Percentiles rank a stretch among this genome's conserved stretches.
phyloP scores from a whole-genome alignment of 2,797 vertebrate genomes.

The Tapirus indicus region DNA sequence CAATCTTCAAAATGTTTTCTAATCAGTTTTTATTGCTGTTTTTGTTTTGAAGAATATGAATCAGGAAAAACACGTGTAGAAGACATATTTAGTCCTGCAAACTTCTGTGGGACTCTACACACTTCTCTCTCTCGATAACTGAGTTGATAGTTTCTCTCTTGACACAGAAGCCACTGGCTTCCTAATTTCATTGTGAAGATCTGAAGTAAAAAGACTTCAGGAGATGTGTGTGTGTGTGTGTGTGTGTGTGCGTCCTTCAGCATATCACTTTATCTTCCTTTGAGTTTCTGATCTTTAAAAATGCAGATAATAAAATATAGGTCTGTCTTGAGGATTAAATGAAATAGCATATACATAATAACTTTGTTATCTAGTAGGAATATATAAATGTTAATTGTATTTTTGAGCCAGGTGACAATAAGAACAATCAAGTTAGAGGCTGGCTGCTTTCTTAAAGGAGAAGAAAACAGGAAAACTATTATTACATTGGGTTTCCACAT shows the following conservation, averaged over 20 bases:
- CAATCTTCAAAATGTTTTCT: neutral
- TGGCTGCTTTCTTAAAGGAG: neutral
- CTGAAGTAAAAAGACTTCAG: neutral
- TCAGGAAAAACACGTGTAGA: neutral
- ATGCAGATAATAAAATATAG: neutral
- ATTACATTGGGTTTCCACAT: neutral
- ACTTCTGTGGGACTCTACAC: neutral
- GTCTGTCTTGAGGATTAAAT: neutral
- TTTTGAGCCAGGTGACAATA: neutral
- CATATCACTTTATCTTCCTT: neutral
- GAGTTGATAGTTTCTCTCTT: neutral
- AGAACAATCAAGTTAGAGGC: neutral
- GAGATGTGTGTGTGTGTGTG: neutral
- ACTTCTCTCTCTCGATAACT: neutral
- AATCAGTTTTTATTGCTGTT: neutral
- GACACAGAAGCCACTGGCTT: neutral
- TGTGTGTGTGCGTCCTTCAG: neutral
- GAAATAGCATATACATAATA: neutral
- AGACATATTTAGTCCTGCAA: neutral
- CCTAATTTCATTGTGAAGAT: neutral
- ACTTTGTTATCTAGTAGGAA: neutral
- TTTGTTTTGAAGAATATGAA: constrained; percentile 35
- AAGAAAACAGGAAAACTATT: neutral
- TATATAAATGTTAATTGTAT: neutral
- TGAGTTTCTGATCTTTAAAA: constrained; percentile 30